Base-by-base conservation (phyloP, 2,797 vertebrate species). In the Poeciliopsis presidionis region DNA sequence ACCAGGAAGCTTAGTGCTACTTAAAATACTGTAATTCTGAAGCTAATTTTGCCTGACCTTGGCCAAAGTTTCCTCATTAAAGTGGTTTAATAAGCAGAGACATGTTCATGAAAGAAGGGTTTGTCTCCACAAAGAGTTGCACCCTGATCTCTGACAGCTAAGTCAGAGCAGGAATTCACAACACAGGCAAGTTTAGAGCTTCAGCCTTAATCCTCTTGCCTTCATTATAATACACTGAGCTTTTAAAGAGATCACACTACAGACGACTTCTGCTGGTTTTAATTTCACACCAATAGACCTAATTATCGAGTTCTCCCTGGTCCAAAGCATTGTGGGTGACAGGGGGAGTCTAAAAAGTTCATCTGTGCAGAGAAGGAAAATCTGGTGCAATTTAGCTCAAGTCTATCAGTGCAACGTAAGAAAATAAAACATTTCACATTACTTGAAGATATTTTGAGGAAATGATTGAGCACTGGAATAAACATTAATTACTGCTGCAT, bases 221-320 rank as follows among this genome's bases (percentile, higher is more conserved):
- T 95, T 95, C 93, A 95, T 95, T 95, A 95, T 93, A 91, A 94
- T 90, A 92, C 88, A 90, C 89, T 91, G 91, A 95, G 94, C 92
- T 93, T 93, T 94, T 94, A 94, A 91, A 90, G 90, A 95, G 95
- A 96, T 96, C 94, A 95, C 91, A 94, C 93, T 81, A 84, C 90
- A 90, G 89, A 94, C 92, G 91, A 95, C 93, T 94, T 94, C 88
- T 91, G 92, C 92, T 91, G 88, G 86, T 93, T 94, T 95, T 94
- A 92, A 95, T 95, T 96, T 95, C 94, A 96, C 94, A 95, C 93
- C 94, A 95, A 94, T 94, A 94, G 93, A 95, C 90, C 93, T 95
- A 95, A 96, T 96, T 96, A 96, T 92, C 87, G 91, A 84, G 93
- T 89, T 92, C 84, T 87, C 87, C 89, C 90, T 83, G 89, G 88